Conservation (phyloP, 2,797 vertebrate genomes). For the Acipenser transmontanus region DNA sequence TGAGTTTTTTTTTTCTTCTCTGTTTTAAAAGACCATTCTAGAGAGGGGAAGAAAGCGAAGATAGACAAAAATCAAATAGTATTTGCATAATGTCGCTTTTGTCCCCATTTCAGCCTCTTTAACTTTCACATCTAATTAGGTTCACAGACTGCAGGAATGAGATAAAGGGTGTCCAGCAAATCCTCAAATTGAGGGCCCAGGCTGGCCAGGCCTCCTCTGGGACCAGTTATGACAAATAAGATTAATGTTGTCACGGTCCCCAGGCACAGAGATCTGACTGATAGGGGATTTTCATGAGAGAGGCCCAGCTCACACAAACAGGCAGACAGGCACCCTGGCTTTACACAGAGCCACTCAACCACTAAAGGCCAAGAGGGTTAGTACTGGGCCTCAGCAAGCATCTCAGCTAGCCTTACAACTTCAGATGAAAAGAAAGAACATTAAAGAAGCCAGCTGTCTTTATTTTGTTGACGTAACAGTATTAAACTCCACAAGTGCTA, state of each 20-base stretch:
- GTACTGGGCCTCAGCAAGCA: neutral
- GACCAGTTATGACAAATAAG: conserved; percentile 68
- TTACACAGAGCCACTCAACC: neutral
- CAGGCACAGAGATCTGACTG: conserved; percentile 22
- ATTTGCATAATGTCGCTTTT: conserved; percentile 59
- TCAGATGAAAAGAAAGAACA: no score
- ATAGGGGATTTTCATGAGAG: conserved; percentile 33
- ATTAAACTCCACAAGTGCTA: no score
- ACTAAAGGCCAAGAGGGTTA: neutral
- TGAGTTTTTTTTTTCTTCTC: conserved; percentile 7
- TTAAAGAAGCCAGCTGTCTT: no score
- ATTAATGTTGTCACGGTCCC: conserved; percentile 38
- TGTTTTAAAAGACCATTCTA: conserved; percentile 29
- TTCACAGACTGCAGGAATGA: conserved; percentile 56
- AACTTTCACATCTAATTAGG: conserved; percentile 62
- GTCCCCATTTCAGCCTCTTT: conserved; percentile 54
- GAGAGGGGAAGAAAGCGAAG: conserved; percentile 27
- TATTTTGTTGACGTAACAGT: no score
- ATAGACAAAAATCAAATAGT: conserved; percentile 52
- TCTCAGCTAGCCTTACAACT: neutral
- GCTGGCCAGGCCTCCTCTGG: conserved; percentile 42
- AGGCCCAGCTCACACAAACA: neutral
- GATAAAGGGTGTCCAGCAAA: conserved; percentile 40
- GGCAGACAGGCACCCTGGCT: neutral
- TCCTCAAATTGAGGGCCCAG: conserved; percentile 26